Evolutionary conservation across 2,797 vertebrate species (phyloP), one percentile per base, ranked within the genome.

Genomic region (Iguana delicatissima): DNA sequence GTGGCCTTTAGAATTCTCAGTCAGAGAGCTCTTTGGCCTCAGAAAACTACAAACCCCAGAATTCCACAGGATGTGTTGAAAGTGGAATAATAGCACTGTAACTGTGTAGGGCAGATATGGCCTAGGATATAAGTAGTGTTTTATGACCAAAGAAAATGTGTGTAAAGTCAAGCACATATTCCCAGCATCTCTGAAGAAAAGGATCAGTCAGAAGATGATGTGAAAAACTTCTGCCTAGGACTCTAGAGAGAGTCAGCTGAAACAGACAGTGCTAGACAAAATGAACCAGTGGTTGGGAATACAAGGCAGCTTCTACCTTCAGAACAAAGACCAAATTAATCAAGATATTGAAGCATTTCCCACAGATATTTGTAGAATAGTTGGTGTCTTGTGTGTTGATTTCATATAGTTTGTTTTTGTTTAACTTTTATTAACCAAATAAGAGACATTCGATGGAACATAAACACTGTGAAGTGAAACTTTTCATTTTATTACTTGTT

Each of bases 381-480:
- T 29, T 89, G 87, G 42, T 87, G 20, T 88, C 59, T 87, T 86
- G 73, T 50, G 35, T 80, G n/a, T 86, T 89, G 46, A 67, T 59
- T 42, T 62, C 4, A 80, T 42, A 16, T 67, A 84, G 42, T 32
- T 64, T 50, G 26, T 18, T 92, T 42, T 80, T 0, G 92, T 93
- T 93, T 94, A 89, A 72, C 85, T 67, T 89, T 94, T 91, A 86
- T 52, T 72, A 85, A 92, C 59, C 89, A 81, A 81, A 82, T n/a
- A 57, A 55, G 13, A 81, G 13, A 64, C 89, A 42, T 94, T 93
- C 84, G 72, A 24, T 5, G 46, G 77, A 83, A 84, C 14, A 16
- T 12, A 29, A 88, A 38, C 50, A 13, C 76, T 80, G 77, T 88
- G 92, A 94, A 81, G 80, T n/a, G 94, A 93, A 93, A 85, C 1